Conservation (phyloP, 2,888 invertebrate genomes). For the Carterocephalus palaemon region DNA sequence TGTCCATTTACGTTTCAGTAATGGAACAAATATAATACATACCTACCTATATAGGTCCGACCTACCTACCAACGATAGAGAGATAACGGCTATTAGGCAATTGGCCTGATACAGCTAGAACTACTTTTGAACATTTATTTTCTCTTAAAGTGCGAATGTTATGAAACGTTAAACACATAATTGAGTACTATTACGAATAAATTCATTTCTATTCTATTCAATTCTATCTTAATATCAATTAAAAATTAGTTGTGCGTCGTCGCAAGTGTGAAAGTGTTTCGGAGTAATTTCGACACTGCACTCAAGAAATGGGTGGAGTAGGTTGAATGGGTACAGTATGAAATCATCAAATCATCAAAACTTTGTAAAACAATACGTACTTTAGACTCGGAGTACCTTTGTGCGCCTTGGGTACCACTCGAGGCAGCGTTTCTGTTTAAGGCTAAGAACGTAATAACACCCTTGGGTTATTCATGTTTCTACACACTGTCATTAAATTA, state of each 20-base stretch:
- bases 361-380: slow-evolving; percentile 34
- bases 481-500: slow-evolving; percentile 10
- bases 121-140: no score
- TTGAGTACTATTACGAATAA: no score
- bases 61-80: no score
- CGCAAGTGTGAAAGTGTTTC: slow-evolving; percentile 19
- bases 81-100: no score
- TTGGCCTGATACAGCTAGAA: no score
- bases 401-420: slow-evolving; percentile 20
- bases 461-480: slow-evolving; percentile 14
- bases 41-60: no score
- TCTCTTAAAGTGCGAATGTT: no score
- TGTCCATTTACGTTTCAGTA: slow-evolving; percentile 1
- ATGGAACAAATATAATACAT: slow-evolving; percentile 2
- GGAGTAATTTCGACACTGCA: slow-evolving; percentile 25
- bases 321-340: no score
- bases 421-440: slow-evolving; percentile 21
- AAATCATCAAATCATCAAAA: slow-evolving; percentile 32
- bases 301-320: slow-evolving; percentile 22
- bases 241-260: slow-evolving; percentile 23
- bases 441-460: slow-evolving; percentile 23
- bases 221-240: slow-evolving; percentile 7
- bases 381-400: slow-evolving; percentile 30
- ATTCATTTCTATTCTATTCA: no score
- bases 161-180: no score